Percentiles rank a stretch among this genome's conserved stretches.
Conservation (phyloP, 1,140 invertebrate species). For the Macrosteles quadrilineatus region DNA sequence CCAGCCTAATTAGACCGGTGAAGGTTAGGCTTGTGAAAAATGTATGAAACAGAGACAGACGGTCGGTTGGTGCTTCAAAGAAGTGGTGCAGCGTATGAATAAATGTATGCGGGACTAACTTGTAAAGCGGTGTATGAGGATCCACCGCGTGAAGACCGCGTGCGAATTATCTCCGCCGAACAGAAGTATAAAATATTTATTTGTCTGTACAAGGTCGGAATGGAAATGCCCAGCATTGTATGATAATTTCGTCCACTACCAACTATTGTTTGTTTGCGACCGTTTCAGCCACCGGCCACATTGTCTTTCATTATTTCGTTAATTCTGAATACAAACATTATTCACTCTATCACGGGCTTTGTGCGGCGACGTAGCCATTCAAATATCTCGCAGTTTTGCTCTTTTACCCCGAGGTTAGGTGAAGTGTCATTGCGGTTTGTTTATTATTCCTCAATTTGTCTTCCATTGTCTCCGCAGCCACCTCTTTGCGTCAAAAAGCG, state of each 20-base stretch:
- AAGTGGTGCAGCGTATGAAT: conserved; percentile 21
- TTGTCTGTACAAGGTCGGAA: conserved; percentile 7
- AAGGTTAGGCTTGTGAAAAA: neutral
- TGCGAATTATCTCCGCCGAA: conserved; percentile 14
- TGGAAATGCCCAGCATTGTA: conserved; percentile 17
- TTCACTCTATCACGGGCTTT: neutral
- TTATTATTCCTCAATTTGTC: too few species aligned
- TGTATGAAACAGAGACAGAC: neutral
- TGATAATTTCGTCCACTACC: conserved; percentile 12
- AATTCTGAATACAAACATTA: conserved; percentile 13
- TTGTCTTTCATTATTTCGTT: conserved; percentile 16
- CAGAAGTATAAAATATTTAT: conserved; percentile 23
- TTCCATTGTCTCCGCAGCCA: too few species aligned
- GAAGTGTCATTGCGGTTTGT: too few species aligned
- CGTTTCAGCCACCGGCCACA: neutral
- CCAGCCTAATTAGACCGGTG: neutral
- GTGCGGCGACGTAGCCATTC: neutral
- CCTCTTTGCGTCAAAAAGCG: too few species aligned
- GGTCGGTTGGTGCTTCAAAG: conserved; percentile 8
- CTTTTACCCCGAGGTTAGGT: too few species aligned
- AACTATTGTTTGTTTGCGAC: conserved; percentile 16
- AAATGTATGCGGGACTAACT: conserved; percentile 10
- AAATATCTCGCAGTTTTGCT: too few species aligned
- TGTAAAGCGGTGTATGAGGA: neutral
- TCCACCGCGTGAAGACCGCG: neutral